phyloP scores from a whole-genome alignment of 2,113 vertebrate genomes.

The Alces alces region DNA sequence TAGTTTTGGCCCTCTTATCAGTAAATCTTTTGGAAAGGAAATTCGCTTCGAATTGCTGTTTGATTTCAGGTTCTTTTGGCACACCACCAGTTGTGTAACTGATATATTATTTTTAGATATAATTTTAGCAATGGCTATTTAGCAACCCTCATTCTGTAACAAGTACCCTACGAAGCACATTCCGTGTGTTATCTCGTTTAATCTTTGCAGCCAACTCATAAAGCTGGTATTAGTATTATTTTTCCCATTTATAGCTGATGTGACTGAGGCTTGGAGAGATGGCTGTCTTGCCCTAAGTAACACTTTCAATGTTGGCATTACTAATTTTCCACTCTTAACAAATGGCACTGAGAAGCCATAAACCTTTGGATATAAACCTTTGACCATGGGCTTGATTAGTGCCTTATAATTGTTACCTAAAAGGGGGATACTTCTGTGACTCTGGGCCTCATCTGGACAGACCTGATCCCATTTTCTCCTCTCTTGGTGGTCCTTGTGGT shows the following conservation, averaged over 20 bases:
- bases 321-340: neutral
- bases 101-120: neutral
- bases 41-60: neutral
- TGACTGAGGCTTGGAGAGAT: neutral
- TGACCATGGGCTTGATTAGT: neutral
- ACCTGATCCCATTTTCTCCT: neutral
- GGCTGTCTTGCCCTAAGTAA: neutral
- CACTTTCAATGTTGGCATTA: neutral
- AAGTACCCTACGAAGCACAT: neutral
- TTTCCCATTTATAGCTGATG: neutral
- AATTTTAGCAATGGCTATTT: neutral
- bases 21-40: conserved; percentile 7
- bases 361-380: neutral
- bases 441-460: neutral
- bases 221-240: neutral
- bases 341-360: neutral
- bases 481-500: neutral
- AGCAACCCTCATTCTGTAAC: neutral
- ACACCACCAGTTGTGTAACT: neutral
- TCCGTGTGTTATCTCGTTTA: neutral
- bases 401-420: neutral
- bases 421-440: neutral
- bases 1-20: neutral
- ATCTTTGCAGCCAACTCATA: neutral
- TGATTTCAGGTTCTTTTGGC: neutral